Evolutionary conservation across 2,113 vertebrate genomes (phyloP).

Genomic region (Heterocephalus glaber): DNA sequence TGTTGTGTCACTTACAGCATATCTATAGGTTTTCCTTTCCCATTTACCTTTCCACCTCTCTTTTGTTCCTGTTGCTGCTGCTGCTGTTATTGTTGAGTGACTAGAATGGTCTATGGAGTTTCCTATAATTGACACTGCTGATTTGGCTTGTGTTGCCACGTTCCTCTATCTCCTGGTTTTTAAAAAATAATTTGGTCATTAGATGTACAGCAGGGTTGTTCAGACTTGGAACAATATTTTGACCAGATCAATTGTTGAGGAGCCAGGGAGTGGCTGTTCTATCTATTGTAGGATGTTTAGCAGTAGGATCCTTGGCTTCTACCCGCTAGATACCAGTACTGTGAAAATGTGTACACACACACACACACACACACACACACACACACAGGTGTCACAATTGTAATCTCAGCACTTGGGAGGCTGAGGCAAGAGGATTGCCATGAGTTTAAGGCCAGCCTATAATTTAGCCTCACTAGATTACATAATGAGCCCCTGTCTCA

Average conservation of each 20-base stretch:
- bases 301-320: background rate
- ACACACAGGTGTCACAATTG: too few species aligned
- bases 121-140: background rate
- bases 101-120: background rate
- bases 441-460: background rate
- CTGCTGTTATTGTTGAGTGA: background rate
- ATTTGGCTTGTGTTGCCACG: background rate
- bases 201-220: background rate
- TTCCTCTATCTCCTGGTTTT: background rate
- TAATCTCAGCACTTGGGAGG: background rate
- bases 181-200: background rate
- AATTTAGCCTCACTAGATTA: background rate
- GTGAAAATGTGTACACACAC: fast-evolving
- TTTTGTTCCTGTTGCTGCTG: background rate
- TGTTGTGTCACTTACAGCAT: too few species aligned
- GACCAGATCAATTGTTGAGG: background rate
- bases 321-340: background rate
- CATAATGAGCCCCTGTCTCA: background rate
- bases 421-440: background rate
- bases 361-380: background rate
- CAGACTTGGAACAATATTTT: background rate
- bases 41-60: background rate
- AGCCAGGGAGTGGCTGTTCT: background rate
- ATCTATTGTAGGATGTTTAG: background rate
- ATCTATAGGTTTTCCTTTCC: background rate